Base-by-base conservation (phyloP, 2,888 invertebrate genomes). In the Caenorhabditis sp. region DNA sequence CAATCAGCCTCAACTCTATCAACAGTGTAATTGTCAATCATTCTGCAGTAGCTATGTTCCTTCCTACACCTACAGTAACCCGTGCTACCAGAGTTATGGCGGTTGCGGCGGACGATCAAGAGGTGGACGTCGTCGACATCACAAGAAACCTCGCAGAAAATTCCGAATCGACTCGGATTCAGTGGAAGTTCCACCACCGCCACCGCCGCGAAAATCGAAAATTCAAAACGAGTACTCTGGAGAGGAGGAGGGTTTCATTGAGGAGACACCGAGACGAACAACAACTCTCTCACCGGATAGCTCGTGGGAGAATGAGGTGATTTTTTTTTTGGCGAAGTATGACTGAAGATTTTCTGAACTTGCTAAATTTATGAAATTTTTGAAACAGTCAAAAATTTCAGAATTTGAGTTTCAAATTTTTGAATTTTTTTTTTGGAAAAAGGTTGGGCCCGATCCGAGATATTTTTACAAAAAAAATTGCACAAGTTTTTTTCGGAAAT, bases 21-120 rank as follows among this genome's bases (percentile, higher is more conserved):
- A 71, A 5, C 79, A 79, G 55, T 79, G 79, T 27, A 74, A 79
- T 37, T 79, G 79, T 61, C 76, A 69, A 10, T 69, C 62, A n/a
- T 75, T 76, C 66, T 79, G 79, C 57, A 63, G 68, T 57, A 58
- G 65, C 4, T 70, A 70, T 60, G 60, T 66, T 50, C 66, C 60
- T 19, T 67, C 66, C 1, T 66, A 65, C 24, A 65, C 65, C 0
- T 63, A 68, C 17, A 58, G 61, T 3, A 55, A 37, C 23, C 68
- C 68, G 21, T 69, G 68, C 12, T 23, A 26, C 26, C 14, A 6
- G 1, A 68, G 24, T 60, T 23, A 24, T 23, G 61, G 21, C 1
- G 62, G 24, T 36, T 37, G 23, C 23, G 61, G 59, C n/a, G n/a
- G n/a, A n/a, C n/a, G n/a, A n/a, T n/a, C n/a, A n/a, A n/a, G n/a